These are phyloP conservation scores for Haliaeetus leucogaster DNA, from an alignment of 2,113 vertebrate genomes.

Conservation along the genomic window DNA sequence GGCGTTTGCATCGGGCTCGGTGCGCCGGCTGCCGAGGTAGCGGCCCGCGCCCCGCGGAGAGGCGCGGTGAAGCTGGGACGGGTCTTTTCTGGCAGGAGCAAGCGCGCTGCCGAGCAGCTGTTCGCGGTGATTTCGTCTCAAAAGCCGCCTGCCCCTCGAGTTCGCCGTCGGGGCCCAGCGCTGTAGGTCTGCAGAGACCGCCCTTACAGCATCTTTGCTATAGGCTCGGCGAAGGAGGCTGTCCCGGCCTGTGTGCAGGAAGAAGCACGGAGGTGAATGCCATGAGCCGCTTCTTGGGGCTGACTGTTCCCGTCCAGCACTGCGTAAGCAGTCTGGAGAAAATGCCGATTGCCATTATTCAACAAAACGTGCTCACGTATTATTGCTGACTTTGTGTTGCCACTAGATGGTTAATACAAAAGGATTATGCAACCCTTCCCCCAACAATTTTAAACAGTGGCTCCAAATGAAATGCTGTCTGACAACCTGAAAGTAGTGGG, in stretches of 20 bases:
- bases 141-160: background rate
- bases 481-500: background rate
- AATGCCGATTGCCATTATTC: background rate
- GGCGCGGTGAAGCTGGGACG: too few species aligned
- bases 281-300: background rate
- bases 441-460: background rate
- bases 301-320: background rate
- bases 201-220: fast-evolving
- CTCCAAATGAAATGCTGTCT: background rate
- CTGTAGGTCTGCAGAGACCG: background rate
- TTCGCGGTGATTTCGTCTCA: background rate
- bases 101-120: background rate
- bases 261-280: background rate
- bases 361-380: background rate
- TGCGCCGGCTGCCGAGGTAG: background rate
- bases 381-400: background rate
- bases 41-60: background rate
- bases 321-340: background rate
- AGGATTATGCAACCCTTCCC: background rate
- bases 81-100: background rate
- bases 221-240: background rate
- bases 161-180: background rate
- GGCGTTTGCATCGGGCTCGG: background rate
- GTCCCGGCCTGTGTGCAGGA: background rate
- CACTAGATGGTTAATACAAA: background rate